phyloP scores from a whole-genome alignment of 64 coral and sea anemone species.

The Orbicella faveolata region DNA sequence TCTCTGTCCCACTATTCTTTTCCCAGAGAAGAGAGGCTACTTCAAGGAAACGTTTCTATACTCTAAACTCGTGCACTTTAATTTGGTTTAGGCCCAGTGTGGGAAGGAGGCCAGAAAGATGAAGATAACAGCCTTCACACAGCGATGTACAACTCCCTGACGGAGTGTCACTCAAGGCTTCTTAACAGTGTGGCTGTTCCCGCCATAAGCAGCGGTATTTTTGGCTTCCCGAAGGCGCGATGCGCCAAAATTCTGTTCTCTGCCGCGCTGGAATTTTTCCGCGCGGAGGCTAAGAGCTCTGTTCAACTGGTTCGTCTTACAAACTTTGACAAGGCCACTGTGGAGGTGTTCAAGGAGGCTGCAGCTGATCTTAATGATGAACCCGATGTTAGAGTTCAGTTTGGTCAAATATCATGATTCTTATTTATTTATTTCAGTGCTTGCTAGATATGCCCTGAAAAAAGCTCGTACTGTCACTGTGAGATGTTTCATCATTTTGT shows the following conservation, averaged over 20 bases:
- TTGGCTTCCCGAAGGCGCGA: constrained; percentile 80
- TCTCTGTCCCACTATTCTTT: too few relatives aligned
- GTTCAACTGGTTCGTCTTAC: constrained; percentile 76
- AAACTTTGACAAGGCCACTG: constrained; percentile 83
- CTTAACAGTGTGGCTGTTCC: constrained; percentile 63
- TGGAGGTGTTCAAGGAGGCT: constrained; percentile 56
- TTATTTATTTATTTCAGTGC: background rate
- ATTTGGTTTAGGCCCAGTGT: constrained; percentile 71
- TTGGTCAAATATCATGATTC: background rate
- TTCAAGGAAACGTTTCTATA: too few relatives aligned
- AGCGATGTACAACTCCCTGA: constrained; percentile 67
- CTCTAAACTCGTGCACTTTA: background rate
- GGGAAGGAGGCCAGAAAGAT: constrained; percentile 73
- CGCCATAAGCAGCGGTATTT: constrained; percentile 94
- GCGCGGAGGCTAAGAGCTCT: constrained; percentile 42
- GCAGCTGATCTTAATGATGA: constrained; percentile 36
- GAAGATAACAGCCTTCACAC: constrained; percentile 54
- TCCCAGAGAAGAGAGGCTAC: too few relatives aligned
- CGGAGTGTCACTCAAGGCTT: constrained; percentile 39
- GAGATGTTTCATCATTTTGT: too few relatives aligned
- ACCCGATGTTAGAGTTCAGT: constrained; percentile 58
- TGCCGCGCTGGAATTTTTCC: constrained; percentile 60
- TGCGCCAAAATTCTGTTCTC: constrained; percentile 81
- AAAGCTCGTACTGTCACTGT: too few relatives aligned
- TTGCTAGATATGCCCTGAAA: background rate